These are phyloP conservation scores for Takifugu flavidus DNA, from an alignment of 2,113 vertebrate species.

Conservation along the genomic window DNA sequence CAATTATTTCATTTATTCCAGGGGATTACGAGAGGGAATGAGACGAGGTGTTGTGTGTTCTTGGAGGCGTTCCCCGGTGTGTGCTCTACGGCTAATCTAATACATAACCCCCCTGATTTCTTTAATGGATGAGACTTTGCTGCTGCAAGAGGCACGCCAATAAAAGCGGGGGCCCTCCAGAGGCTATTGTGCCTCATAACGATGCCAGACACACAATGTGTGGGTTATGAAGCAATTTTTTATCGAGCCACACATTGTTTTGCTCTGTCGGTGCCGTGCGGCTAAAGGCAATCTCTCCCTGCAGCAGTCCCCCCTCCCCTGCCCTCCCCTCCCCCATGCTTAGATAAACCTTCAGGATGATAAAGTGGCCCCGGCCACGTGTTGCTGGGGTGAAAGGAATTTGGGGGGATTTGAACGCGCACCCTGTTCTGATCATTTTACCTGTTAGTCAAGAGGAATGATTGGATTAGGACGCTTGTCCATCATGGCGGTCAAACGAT, in stretches of 20 bases:
- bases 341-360: conserved; percentile 70
- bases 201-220: conserved; percentile 74
- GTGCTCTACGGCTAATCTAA: conserved; percentile 73
- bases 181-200: conserved; percentile 75
- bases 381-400: conserved; percentile 42
- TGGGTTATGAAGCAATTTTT: conserved; percentile 72
- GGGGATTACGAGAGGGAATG: conserved; percentile 60
- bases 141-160: conserved; percentile 70
- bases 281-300: conserved; percentile 68
- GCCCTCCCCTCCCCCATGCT: conserved; percentile 54
- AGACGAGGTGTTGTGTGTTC: conserved; percentile 57
- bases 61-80: conserved; percentile 54
- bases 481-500: no score
- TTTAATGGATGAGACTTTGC: conserved; percentile 78
- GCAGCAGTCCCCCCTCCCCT: conserved; percentile 29
- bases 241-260: conserved; percentile 69
- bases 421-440: conserved; percentile 17
- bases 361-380: conserved; percentile 57
- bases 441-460: conserved; percentile 9
- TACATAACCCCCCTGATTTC: conserved; percentile 75
- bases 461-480: no score
- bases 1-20: conserved; percentile 72
- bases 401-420: background rate
- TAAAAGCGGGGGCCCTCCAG: conserved; percentile 70
- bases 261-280: conserved; percentile 58